These are phyloP conservation scores for Chrysodeixis includens DNA, from an alignment of 2,888 invertebrate species.

Conservation along the genomic window DNA sequence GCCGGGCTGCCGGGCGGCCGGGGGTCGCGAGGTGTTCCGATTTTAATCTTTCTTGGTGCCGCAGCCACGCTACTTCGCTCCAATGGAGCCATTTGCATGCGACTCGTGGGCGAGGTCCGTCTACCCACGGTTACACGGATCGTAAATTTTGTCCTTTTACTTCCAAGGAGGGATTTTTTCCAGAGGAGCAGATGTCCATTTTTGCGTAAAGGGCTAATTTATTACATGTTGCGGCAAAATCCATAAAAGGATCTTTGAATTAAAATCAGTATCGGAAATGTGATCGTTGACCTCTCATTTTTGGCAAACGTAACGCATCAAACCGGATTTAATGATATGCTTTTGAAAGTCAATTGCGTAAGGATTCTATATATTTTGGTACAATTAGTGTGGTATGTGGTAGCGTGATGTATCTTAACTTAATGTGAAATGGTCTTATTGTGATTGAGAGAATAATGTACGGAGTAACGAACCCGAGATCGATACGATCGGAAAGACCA, in stretches of 20 bases:
- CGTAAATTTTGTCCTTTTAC: conserved; percentile 88
- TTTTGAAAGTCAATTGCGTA: conserved; percentile 37
- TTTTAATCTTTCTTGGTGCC: conserved; percentile 77
- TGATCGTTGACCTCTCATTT: conserved; percentile 75
- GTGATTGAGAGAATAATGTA: conserved; percentile 82
- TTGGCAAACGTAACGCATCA: conserved; percentile 41
- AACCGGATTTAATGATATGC: conserved; percentile 45
- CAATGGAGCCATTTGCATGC: conserved; percentile 88
- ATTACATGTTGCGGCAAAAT: conserved; percentile 82
- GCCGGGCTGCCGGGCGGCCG: conserved; percentile 35
- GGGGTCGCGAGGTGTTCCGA: conserved; percentile 75
- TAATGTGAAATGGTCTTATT: conserved; percentile 73
- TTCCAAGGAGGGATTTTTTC: conserved; percentile 83
- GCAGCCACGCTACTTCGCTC: conserved; percentile 74
- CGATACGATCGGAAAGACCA: conserved; percentile 83
- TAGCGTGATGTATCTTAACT: conserved; percentile 29
- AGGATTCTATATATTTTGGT: conserved; percentile 20
- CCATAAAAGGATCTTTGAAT: conserved; percentile 81
- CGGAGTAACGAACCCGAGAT: conserved; percentile 78
- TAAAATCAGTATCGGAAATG: conserved; percentile 76
- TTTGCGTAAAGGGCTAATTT: conserved; percentile 85
- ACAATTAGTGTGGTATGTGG: conserved; percentile 19
- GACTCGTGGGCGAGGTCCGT: conserved; percentile 83
- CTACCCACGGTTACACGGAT: conserved; percentile 86
- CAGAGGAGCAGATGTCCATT: conserved; percentile 85